Evolutionary conservation across 2,113 vertebrate genomes (phyloP).

Genomic region (Megaceryle maxima): DNA sequence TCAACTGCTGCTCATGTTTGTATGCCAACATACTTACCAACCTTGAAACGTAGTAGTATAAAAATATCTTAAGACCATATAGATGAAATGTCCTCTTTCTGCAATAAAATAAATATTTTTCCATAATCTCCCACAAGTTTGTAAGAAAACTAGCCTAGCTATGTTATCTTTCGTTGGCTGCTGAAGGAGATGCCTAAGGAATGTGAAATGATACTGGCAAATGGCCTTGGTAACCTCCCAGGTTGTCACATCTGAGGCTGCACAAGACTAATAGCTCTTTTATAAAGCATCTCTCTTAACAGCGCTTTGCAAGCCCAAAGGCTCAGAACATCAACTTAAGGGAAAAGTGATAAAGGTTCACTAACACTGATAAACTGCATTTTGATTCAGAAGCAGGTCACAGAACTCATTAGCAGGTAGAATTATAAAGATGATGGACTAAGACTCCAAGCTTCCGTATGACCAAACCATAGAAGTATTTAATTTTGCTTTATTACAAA

Average conservation of each 20-base stretch:
- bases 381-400: slow-evolving; percentile 61
- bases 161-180: neutral
- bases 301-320: slow-evolving; percentile 44
- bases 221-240: slow-evolving; percentile 56
- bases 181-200: slow-evolving; percentile 32
- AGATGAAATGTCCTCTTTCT: neutral
- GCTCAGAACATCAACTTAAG: slow-evolving; percentile 50
- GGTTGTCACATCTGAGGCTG: slow-evolving; percentile 68
- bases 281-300: slow-evolving; percentile 57
- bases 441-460: neutral
- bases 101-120: slow-evolving; percentile 34
- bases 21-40: neutral
- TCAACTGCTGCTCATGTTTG: neutral
- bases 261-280: slow-evolving; percentile 64
- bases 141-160: slow-evolving; percentile 2
- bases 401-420: slow-evolving; percentile 62
- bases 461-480: neutral
- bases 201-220: slow-evolving; percentile 58
- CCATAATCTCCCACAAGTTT: neutral
- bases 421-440: slow-evolving; percentile 46
- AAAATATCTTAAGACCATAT: neutral
- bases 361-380: slow-evolving; percentile 33
- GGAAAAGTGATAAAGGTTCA: slow-evolving; percentile 48
- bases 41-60: neutral
- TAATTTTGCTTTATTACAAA: slow-evolving; percentile 39